Percentiles rank a stretch among this genome's conserved stretches.
Conservation (phyloP, 2,888 invertebrate genomes). For the Caenorhabditis afra region DNA sequence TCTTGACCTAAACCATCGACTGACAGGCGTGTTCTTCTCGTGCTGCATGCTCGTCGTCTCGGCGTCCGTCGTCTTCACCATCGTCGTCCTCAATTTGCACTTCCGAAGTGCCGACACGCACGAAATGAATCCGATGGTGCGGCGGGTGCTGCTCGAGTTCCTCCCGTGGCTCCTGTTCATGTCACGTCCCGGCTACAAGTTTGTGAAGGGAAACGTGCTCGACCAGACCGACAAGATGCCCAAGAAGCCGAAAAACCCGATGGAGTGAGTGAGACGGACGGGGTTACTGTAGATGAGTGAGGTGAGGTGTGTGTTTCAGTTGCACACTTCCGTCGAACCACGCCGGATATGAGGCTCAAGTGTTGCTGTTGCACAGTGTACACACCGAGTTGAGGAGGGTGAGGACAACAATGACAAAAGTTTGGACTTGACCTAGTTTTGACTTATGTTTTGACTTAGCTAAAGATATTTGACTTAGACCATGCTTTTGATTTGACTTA, state of each 20-base stretch:
- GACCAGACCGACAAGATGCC: slow-evolving; percentile 59
- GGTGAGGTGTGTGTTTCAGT: slow-evolving; percentile 29
- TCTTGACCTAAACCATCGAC: background rate
- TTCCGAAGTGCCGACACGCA: slow-evolving; percentile 76
- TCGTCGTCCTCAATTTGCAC: slow-evolving; percentile 77
- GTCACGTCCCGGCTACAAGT: slow-evolving; percentile 75
- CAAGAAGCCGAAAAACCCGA: slow-evolving; percentile 52
- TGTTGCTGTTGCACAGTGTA: slow-evolving; percentile 71
- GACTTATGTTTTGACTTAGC: no score
- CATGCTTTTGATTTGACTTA: no score
- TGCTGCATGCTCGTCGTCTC: slow-evolving; percentile 78
- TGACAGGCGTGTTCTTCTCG: slow-evolving; percentile 76
- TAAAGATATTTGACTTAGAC: no score
- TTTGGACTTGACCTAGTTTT: no score
- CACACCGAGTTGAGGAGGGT: slow-evolving; percentile 68
- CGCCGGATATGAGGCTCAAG: slow-evolving; percentile 73
- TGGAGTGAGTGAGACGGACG: slow-evolving; percentile 22
- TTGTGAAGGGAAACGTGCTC: slow-evolving; percentile 58
- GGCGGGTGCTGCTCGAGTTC: slow-evolving; percentile 74
- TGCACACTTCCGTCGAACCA: slow-evolving; percentile 62
- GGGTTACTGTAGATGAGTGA: no score
- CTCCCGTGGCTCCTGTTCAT: slow-evolving; percentile 77
- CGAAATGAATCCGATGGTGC: slow-evolving; percentile 71
- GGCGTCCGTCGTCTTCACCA: slow-evolving; percentile 78
- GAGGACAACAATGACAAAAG: slow-evolving; percentile 25